Conservation (phyloP, 2,797 vertebrate genomes). For the Pangasius krempfi region DNA sequence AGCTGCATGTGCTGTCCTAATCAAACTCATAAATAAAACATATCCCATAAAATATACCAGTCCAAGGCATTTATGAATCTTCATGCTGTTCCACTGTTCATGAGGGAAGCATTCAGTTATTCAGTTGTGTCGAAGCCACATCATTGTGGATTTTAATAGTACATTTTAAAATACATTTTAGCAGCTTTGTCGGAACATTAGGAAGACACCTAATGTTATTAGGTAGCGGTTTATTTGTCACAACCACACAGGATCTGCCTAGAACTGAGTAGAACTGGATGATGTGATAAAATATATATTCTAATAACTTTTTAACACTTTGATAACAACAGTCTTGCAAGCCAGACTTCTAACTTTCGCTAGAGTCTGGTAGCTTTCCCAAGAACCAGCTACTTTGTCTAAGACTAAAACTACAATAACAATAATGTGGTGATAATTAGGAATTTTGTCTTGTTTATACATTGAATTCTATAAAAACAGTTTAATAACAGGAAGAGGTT, state of each 20-base stretch:
- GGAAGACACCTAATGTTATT: neutral
- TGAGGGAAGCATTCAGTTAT: neutral
- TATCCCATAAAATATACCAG: constrained; percentile 3
- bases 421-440: neutral
- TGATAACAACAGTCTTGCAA: neutral
- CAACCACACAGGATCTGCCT: too few relatives aligned
- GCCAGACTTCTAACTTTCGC: neutral
- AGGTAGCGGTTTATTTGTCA: neutral
- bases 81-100: neutral
- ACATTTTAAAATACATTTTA: neutral
- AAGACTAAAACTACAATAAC: neutral
- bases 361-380: neutral
- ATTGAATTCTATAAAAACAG: neutral
- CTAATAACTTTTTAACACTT: neutral
- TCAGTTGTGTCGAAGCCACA: neutral
- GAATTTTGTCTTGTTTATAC: neutral
- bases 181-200: neutral
- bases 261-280: neutral
- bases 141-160: neutral
- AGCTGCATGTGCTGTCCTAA: neutral
- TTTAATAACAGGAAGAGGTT: neutral
- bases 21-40: constrained; percentile 25
- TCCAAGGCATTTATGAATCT: neutral
- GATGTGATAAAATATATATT: neutral
- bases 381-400: neutral